phyloP scores from a whole-genome alignment of 1,140 invertebrate species.

The Hypothenemus hampei region DNA sequence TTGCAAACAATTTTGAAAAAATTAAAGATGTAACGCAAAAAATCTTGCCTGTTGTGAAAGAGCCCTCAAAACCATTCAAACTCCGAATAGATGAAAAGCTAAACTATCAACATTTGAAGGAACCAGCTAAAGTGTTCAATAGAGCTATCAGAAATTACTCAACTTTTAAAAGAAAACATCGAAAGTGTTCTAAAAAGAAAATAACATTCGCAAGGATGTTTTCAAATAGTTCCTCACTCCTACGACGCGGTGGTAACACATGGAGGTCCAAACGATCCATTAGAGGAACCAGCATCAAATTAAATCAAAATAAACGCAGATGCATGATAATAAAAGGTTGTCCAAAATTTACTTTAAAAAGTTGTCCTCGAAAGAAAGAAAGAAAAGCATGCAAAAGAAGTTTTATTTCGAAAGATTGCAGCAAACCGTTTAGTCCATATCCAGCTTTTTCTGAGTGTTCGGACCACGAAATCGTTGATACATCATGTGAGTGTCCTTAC shows the following conservation, averaged over 20 bases:
- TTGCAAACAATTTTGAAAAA: neutral
- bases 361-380: too few relatives aligned
- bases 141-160: conserved; percentile 7
- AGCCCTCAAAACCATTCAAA: conserved; percentile 17
- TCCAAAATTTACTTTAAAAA: conserved; percentile 7
- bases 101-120: too few relatives aligned
- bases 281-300: neutral
- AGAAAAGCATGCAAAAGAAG: neutral
- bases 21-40: conserved; percentile 6
- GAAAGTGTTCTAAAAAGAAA: neutral
- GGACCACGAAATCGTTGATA: conserved; percentile 1
- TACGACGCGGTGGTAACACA: neutral
- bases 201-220: neutral
- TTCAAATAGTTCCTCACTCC: neutral
- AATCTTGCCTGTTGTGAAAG: conserved; percentile 10
- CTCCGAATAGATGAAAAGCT: conserved; percentile 7
- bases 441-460: conserved; percentile 11
- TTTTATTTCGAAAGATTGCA: neutral
- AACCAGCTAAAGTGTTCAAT: neutral
- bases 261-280: neutral
- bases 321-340: neutral
- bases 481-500: conserved; percentile 3
- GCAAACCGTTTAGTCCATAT: conserved; percentile 13
- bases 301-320: neutral
- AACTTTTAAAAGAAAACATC: conserved; percentile 8